These are phyloP conservation scores for Mycogona germanica DNA, from an alignment of 2,888 invertebrate genomes.

Conservation along the genomic window DNA sequence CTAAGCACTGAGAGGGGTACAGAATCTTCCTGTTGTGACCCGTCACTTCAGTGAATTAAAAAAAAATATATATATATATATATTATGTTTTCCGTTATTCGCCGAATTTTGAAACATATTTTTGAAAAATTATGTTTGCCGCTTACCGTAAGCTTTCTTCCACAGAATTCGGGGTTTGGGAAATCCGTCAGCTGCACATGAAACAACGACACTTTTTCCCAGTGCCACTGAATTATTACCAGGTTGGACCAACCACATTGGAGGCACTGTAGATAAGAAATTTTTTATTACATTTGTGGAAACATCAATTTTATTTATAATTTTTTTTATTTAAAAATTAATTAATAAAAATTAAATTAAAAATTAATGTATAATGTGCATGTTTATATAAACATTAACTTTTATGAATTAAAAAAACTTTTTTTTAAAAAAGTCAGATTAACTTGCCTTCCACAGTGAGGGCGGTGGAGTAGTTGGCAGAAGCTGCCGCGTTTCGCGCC, in stretches of 20 bases:
- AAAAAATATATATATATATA: too few species aligned
- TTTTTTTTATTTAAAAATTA: too few species aligned
- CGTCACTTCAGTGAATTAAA: too few species aligned
- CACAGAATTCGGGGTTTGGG: constrained; percentile 15
- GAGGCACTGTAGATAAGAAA: constrained; percentile 9
- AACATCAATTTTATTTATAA: background rate
- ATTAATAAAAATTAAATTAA: too few species aligned
- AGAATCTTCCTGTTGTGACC: too few species aligned
- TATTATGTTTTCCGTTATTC: too few species aligned
- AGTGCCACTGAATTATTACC: constrained; percentile 7
- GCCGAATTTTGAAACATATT: too few species aligned
- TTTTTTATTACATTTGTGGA: background rate
- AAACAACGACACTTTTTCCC: constrained; percentile 9
- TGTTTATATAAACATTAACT: background rate
- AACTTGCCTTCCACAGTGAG: constrained; percentile 18
- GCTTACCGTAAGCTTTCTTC: constrained; percentile 11
- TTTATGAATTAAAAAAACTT: background rate
- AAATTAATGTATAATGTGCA: background rate
- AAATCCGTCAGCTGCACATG: constrained; percentile 14
- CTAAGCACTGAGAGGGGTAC: too few species aligned
- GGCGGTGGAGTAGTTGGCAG: constrained; percentile 19
- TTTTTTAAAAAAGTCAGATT: background rate
- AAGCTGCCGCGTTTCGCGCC: constrained; percentile 19
- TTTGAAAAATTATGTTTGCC: too few species aligned
- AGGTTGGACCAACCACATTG: constrained; percentile 9